A percentile compares a stretch with the other conserved stretches of the same genome.
These are phyloP conservation scores for Parazoanthus swiftii DNA, from an alignment of 92 coral and sea anemone genomes.

Conservation along the genomic window DNA sequence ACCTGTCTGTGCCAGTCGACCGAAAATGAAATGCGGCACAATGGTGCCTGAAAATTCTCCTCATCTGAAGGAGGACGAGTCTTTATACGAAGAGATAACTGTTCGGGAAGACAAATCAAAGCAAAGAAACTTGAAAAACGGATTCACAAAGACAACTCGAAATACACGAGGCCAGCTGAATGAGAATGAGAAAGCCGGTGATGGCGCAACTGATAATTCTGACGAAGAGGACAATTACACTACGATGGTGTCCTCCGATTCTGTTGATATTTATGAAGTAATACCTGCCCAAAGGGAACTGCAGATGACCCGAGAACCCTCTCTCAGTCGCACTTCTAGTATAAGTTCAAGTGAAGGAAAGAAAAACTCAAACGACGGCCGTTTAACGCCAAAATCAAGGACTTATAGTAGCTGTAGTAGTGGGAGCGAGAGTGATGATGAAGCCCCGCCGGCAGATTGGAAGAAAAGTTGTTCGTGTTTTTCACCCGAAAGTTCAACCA, in stretches of 20 bases:
- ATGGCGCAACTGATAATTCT: conserved; percentile 16
- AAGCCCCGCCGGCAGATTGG: not conserved
- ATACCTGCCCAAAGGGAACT: conserved; percentile 71
- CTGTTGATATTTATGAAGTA: conserved; percentile 81
- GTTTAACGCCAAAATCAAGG: conserved; percentile 11
- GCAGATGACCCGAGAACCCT: conserved; percentile 29
- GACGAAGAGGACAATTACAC: conserved; percentile 35
- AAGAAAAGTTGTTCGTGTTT: conserved; percentile 29
- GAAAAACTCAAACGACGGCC: conserved; percentile 28
- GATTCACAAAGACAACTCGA: conserved; percentile 15
- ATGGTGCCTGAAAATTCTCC: conserved; percentile 40
- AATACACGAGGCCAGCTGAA: conserved; percentile 16
- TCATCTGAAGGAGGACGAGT: conserved; percentile 47
- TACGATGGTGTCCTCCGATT: conserved; percentile 46
- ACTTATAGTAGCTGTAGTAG: conserved; percentile 33
- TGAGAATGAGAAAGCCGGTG: conserved; percentile 9
- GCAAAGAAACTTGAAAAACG: conserved; percentile 25
- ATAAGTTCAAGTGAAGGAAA: conserved; percentile 39
- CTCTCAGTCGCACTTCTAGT: conserved; percentile 63
- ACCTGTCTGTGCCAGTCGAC: conserved; percentile 58
- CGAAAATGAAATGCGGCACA: conserved; percentile 49
- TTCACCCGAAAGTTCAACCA: conserved; percentile 37
- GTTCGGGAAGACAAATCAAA: conserved; percentile 33
- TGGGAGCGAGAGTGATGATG: conserved; percentile 23
- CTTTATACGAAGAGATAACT: conserved; percentile 59